These are phyloP conservation scores for Eulemur mongoz DNA, from an alignment of 2,797 vertebrate genomes.

Conservation along the genomic window DNA sequence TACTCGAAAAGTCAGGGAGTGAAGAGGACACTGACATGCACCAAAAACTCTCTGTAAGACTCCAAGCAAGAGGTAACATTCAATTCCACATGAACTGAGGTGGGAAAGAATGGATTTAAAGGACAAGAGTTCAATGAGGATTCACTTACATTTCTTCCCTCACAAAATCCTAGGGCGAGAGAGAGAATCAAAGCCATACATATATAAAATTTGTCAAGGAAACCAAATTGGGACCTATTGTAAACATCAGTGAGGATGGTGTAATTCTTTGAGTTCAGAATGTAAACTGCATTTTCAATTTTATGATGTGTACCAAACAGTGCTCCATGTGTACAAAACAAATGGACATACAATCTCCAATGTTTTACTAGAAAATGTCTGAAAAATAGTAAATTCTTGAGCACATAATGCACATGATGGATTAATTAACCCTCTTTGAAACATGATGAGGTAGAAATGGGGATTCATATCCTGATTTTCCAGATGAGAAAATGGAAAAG, in stretches of 20 bases:
- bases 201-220: constrained; percentile 73
- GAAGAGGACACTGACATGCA: constrained; percentile 23
- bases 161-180: constrained; percentile 62
- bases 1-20: constrained; percentile 31
- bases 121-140: constrained; percentile 70
- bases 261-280: constrained; percentile 76
- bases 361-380: constrained; percentile 77
- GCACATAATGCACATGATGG: constrained; percentile 69
- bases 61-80: constrained; percentile 58
- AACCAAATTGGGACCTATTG: constrained; percentile 76
- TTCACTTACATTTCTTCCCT: constrained; percentile 73
- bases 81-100: constrained; percentile 69
- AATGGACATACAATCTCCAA: constrained; percentile 67
- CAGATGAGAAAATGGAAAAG: constrained; percentile 71
- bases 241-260: constrained; percentile 73
- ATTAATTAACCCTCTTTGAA: constrained; percentile 78
- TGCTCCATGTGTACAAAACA: constrained; percentile 74
- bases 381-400: constrained; percentile 75
- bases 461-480: constrained; percentile 61
- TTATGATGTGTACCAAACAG: constrained; percentile 78
- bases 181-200: constrained; percentile 75
- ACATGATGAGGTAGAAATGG: constrained; percentile 67
- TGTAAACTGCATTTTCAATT: constrained; percentile 77
- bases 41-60: constrained; percentile 24
- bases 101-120: constrained; percentile 71